Evolutionary conservation across 2,113 vertebrate genomes (phyloP).

Genomic region (Agapornis roseicollis): DNA sequence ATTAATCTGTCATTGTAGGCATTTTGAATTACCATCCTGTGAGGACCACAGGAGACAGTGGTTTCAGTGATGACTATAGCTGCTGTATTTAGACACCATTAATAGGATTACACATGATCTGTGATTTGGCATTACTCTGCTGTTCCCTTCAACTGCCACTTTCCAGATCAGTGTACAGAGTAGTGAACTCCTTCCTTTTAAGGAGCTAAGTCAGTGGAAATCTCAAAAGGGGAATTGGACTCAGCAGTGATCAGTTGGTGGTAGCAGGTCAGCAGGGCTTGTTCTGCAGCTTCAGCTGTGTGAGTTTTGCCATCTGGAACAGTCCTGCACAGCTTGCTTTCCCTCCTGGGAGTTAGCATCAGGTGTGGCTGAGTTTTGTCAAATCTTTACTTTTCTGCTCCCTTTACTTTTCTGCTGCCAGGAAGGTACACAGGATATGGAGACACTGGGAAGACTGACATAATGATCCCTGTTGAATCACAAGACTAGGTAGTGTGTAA

Average conservation of each 20-base stretch:
- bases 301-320: neutral
- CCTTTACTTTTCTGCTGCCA: neutral
- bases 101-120: neutral
- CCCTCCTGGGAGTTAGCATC: neutral
- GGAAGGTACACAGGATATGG: neutral
- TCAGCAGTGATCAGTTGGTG: neutral
- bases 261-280: neutral
- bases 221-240: neutral
- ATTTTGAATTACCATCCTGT: neutral
- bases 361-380: neutral
- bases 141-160: neutral
- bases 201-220: neutral
- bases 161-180: neutral
- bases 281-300: neutral
- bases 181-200: neutral
- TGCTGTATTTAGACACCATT: neutral
- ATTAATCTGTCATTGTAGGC: neutral
- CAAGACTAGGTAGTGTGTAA: neutral
- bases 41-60: neutral
- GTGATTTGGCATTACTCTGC: neutral
- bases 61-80: neutral
- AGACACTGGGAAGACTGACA: neutral
- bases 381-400: neutral
- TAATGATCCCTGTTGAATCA: neutral
- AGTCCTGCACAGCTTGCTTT: neutral